Percentiles rank a stretch among this genome's conserved stretches.
Evolutionary conservation across 1,140 invertebrate species (phyloP).

Genomic region (Sipha flava): DNA sequence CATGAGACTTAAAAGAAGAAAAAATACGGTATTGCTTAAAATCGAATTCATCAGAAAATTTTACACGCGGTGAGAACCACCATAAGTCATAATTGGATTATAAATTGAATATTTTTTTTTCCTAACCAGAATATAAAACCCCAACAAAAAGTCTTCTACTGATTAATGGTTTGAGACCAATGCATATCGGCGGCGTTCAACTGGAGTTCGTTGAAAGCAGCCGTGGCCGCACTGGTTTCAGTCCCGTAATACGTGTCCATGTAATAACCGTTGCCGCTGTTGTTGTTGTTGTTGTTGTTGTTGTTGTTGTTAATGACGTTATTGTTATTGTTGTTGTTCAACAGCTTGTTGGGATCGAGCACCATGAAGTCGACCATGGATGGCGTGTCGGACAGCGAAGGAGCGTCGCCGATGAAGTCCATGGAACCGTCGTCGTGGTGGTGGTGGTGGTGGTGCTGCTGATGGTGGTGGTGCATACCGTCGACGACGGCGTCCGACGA

Average conservation of each 20-base stretch:
- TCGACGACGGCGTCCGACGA: background rate
- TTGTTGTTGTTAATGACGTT: background rate
- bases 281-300: constrained; percentile 18
- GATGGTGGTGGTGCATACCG: background rate
- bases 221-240: background rate
- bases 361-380: background rate
- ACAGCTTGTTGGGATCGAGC: background rate
- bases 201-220: background rate
- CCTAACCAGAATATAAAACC: too few species aligned
- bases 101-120: background rate
- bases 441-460: background rate
- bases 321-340: constrained; percentile 6
- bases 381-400: background rate
- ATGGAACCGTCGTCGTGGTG: background rate
- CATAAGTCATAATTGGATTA: background rate
- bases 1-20: too few species aligned
- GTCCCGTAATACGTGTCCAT: background rate
- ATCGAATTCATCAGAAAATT: too few species aligned
- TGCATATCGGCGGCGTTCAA: background rate
- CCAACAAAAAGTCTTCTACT: too few species aligned
- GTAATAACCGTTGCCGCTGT: too few species aligned
- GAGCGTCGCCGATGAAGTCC: background rate
- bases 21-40: too few species aligned
- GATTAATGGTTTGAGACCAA: background rate
- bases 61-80: too few species aligned